Conservation (phyloP, 2,888 invertebrate genomes). For the Orchesella flavescens region DNA sequence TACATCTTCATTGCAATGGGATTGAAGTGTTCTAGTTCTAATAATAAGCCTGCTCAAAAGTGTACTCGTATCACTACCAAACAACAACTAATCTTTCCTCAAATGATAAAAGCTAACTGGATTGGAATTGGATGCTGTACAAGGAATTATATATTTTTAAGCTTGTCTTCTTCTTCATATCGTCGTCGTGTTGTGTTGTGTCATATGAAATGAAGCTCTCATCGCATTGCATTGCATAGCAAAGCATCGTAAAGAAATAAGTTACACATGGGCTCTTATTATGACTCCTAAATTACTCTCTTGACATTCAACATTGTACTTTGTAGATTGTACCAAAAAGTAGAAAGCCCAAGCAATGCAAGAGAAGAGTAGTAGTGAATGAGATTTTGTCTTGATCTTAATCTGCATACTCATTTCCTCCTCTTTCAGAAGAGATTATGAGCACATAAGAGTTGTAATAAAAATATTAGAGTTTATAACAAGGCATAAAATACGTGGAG, state of each 20-base stretch:
- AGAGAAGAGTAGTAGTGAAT: not conserved
- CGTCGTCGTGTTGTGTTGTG: not conserved
- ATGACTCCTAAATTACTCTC: conserved; percentile 43
- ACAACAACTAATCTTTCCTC: too few relatives aligned
- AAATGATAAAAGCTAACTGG: too few relatives aligned
- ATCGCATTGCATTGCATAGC: too few relatives aligned
- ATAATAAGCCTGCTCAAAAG: not conserved
- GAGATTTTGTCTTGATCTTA: conserved; percentile 23
- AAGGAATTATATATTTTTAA: too few relatives aligned
- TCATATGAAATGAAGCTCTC: not conserved
- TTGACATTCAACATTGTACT: conserved; percentile 11
- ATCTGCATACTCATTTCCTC: conserved; percentile 21
- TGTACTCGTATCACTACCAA: too few relatives aligned
- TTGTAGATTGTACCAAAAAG: too few relatives aligned
- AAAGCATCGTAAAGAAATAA: conserved; percentile 6
- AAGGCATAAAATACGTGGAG: not conserved
- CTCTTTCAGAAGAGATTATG: conserved; percentile 3
- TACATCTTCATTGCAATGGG: not conserved
- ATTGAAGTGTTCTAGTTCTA: conserved; percentile 1
- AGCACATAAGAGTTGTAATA: not conserved
- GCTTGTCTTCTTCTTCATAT: too few relatives aligned
- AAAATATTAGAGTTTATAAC: not conserved
- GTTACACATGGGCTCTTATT: conserved; percentile 22
- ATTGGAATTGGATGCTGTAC: too few relatives aligned
- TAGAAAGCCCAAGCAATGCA: not conserved